Base-by-base conservation (phyloP, 2,113 vertebrate genomes). In the Rhynchopsitta pachyrhyncha region DNA sequence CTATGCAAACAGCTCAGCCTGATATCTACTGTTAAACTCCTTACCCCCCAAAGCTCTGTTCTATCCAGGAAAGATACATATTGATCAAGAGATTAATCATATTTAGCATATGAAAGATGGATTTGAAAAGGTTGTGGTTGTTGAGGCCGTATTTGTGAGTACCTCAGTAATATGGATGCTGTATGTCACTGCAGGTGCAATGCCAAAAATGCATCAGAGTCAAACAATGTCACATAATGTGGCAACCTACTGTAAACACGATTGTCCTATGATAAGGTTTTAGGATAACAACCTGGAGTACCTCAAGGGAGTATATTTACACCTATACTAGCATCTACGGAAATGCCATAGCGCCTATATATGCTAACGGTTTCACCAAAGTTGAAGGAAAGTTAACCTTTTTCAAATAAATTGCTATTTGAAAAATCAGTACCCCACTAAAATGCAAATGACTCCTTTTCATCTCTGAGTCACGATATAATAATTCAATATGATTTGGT, bases 391-490 rank as follows among this genome's bases (percentile, higher is more conserved):
- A 82, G 59, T 74, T 82, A 73, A 71, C 13, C 15, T 69, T 89
- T 76, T 52, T 50, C 83, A 93, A 71, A 42, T 84, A 42, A 67
- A 15, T 6, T 89, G 41, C 75, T 81, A 39, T 60, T 80, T 96
- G 68, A 95, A 88, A 96, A 86, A 90, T 91, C 66, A 92, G 69
- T 81, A 86, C 29, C 77, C 76, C 86, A 74, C 68, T 60, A 35
- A 94, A 83, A 83, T 29, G 42, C 53, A 92, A 90, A 88, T 78
- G 17, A 91, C 20, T 91, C 57, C 60, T 35, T 86, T 89, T 95
- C 81, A 86, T 78, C 66, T 97, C 77, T 92, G 88, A 97, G 82
- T 95, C 91, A 96, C 22, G 35, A 92, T 90, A 91, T 50, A 84
- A 75, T 86, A 71, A 86, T 89, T 91, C 81, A 50, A 64, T 86